These are phyloP conservation scores for Eupsilia transversa DNA, from an alignment of 2,888 invertebrate species.

Conservation along the genomic window DNA sequence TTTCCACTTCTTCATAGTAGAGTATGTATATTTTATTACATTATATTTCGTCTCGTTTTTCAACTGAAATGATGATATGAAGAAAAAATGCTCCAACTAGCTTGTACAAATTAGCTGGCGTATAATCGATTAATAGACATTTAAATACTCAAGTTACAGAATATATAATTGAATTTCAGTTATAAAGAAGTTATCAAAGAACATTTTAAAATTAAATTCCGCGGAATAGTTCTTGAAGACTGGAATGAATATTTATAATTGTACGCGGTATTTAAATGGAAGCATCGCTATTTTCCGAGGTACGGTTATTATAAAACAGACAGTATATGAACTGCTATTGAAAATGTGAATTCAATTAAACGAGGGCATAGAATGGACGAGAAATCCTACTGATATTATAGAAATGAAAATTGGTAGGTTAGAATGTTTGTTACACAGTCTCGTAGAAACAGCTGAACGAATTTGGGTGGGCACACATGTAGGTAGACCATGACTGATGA, in stretches of 20 bases:
- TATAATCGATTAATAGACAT: neutral
- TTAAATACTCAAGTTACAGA: neutral
- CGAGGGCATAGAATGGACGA: neutral
- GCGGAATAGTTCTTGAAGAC: conserved; percentile 11
- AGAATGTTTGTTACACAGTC: neutral
- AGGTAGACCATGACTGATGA: neutral
- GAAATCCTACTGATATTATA: neutral
- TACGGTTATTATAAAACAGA: neutral
- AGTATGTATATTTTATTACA: neutral
- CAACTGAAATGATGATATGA: too few relatives aligned
- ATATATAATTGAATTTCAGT: neutral
- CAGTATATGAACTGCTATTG: too few relatives aligned
- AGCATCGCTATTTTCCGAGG: conserved; percentile 11
- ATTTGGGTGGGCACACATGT: neutral
- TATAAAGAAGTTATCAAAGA: conserved; percentile 3
- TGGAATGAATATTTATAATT: conserved; percentile 23
- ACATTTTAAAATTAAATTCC: conserved; percentile 9
- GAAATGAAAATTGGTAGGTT: neutral
- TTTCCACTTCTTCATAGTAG: neutral
- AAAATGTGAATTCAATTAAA: conserved; percentile 1
- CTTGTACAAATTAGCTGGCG: too few relatives aligned
- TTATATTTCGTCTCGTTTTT: too few relatives aligned
- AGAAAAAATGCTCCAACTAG: neutral
- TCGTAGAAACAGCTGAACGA: neutral
- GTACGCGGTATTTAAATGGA: conserved; percentile 6